phyloP scores from a whole-genome alignment of 2,113 vertebrate species.

The Nipponia nippon region DNA sequence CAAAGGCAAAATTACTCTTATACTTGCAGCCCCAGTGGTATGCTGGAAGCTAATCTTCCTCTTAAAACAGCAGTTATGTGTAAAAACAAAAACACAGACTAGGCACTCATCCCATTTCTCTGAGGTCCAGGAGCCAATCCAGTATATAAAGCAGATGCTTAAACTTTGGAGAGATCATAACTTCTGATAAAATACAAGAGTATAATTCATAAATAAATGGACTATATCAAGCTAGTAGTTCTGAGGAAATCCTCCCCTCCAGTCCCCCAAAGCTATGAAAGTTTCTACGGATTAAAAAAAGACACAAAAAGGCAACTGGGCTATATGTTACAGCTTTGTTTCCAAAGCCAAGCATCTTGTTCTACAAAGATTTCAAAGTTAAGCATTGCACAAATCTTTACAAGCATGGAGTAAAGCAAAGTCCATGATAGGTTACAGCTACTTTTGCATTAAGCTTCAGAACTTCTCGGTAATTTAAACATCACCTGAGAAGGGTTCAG shows the following conservation, averaged over 20 bases:
- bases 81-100: background rate
- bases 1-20: background rate
- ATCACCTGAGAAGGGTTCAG: background rate
- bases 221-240: background rate
- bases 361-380: background rate
- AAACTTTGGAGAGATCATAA: background rate
- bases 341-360: background rate
- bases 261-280: background rate
- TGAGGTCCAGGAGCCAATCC: background rate
- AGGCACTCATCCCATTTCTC: background rate
- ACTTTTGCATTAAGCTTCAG: background rate
- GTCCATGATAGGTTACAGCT: background rate
- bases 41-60: background rate
- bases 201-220: background rate
- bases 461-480: background rate
- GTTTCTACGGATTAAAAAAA: background rate
- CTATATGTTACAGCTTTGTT: background rate
- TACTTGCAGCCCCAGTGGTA: too few species aligned
- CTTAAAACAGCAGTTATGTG: background rate
- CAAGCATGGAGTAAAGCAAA: background rate
- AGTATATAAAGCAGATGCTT: background rate
- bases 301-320: background rate
- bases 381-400: background rate
- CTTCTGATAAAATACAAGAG: background rate
- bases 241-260: background rate